Evolutionary conservation across 2,888 invertebrate species (phyloP).

Genomic region (Tenthredo livida): DNA sequence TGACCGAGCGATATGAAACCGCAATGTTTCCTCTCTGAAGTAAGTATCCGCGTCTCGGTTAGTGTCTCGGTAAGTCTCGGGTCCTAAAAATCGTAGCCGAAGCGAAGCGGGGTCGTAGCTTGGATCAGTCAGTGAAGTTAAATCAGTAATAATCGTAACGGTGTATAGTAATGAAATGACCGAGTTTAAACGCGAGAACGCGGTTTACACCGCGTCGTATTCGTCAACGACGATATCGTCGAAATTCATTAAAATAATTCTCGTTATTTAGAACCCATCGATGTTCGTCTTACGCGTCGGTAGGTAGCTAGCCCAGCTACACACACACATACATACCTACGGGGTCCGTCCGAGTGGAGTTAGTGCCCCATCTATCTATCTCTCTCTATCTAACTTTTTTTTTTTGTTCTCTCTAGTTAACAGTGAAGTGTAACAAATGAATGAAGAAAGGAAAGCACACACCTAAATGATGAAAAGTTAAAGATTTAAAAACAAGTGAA

Average conservation of each 20-base stretch:
- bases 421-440: conserved; percentile 1
- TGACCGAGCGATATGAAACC: neutral
- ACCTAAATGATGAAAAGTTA: neutral
- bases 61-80: neutral
- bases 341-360: neutral
- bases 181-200: neutral
- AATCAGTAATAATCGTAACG: neutral
- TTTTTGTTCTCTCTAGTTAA: neutral
- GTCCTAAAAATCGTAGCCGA: conserved; percentile 6
- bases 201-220: neutral
- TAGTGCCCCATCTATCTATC: neutral
- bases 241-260: neutral
- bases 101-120: neutral
- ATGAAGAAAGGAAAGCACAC: neutral
- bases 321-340: neutral
- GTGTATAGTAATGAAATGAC: neutral
- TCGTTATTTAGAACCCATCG: neutral
- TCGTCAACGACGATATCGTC: neutral
- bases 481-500: neutral
- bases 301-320: neutral
- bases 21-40: neutral
- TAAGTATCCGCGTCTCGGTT: neutral
- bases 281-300: neutral
- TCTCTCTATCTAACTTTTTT: neutral
- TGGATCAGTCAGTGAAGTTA: neutral